These are phyloP conservation scores for Cygnus olor DNA, from an alignment of 2,797 vertebrate genomes.

Conservation along the genomic window DNA sequence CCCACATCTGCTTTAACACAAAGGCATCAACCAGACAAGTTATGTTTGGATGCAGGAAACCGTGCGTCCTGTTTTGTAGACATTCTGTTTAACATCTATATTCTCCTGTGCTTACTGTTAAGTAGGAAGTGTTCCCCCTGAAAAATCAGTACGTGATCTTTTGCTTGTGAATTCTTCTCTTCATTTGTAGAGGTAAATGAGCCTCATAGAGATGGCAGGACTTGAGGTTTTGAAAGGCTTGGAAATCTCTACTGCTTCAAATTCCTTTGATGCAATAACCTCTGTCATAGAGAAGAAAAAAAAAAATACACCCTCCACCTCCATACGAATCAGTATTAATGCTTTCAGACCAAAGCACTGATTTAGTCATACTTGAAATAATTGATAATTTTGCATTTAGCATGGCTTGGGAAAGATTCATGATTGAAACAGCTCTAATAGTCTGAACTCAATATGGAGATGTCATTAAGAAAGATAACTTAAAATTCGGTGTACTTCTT, in stretches of 20 bases:
- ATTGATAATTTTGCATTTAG: background rate
- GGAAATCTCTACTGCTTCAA: background rate
- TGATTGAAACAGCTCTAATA: background rate
- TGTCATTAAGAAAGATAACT: background rate
- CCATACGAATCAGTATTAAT: background rate
- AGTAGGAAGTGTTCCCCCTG: background rate
- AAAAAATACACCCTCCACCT: background rate
- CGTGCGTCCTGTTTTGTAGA: background rate
- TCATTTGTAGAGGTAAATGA: background rate
- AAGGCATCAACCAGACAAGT: background rate
- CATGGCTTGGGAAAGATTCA: background rate
- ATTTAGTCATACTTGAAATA: background rate
- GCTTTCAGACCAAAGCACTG: background rate
- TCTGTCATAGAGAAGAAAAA: background rate
- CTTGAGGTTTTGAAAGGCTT: background rate
- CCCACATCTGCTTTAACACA: background rate
- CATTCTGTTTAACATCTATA: background rate
- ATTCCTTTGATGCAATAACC: background rate
- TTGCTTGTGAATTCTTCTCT: background rate
- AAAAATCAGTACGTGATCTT: background rate
- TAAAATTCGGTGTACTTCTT: background rate
- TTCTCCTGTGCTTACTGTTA: background rate
- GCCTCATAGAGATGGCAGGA: background rate
- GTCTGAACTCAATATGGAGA: fast-evolving
- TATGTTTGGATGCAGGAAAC: background rate